Base-by-base conservation (phyloP, 2,888 invertebrate species). In the Myopa tessellatipennis region DNA sequence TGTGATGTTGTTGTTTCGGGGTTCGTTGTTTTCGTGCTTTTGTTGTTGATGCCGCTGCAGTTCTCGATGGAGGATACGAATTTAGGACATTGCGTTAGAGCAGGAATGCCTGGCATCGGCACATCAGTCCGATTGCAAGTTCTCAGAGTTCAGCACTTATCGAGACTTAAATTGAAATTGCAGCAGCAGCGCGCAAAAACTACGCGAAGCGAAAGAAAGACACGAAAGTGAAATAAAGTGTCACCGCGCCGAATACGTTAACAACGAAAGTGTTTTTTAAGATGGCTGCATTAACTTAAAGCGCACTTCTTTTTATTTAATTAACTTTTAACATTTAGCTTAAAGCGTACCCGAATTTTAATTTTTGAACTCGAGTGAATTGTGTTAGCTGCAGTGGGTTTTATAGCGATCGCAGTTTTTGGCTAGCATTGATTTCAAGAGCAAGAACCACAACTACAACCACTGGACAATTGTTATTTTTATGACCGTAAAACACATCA, bases 71-170 rank as follows among this genome's bases (percentile, higher is more conserved):
- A 61, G 38, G 7, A 45, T 45, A 58, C 34, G 58, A 36, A 75
- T 68, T 67, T 40, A 58, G 74, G 74, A 67, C 68, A 68, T 55
- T 67, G 68, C 74, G 65, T 50, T 67, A 65, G 65, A 74, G 52
- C 74, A 52, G 45, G 58, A 10, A 55, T 16, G 61, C 14, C 34
- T 65, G 18, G 60, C 16, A 8, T 38, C 75, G 60, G 69, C 75
- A 40, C 58, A 58, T 69, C 69, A 75, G 68, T 75, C 36, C 26
- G 58, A 34, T 69, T 68, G 45, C 75, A 75, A 69, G 68, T 75
- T 45, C 60, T 75, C 60, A 68, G 60, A 45, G 69, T 40, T n/a
- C 34, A 65, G 63, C 63, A 16, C 38, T 38, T 38, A 36, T 58
- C 50, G 55, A 3, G 34, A 34, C 18, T 38, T 72, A 16, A 58